Conservation (phyloP, 2,113 vertebrate species). For the Cinclus cinclus region DNA sequence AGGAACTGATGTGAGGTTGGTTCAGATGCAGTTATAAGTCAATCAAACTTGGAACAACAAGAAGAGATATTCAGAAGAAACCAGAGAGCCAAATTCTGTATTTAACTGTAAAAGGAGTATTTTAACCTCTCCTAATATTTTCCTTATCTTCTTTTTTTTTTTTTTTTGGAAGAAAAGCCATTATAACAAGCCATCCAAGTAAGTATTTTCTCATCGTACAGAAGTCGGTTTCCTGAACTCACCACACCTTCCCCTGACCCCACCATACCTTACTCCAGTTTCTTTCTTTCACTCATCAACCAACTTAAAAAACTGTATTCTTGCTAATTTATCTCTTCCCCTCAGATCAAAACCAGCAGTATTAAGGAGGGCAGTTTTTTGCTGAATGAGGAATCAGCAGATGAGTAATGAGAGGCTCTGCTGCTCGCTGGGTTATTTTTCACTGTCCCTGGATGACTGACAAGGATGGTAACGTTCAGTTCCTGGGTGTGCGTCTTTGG, state of each 20-base stretch:
- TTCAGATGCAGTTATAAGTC: conserved; percentile 84
- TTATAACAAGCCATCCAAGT: background rate
- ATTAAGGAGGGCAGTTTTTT: background rate
- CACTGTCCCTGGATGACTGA: background rate
- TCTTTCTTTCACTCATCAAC: conserved; percentile 46
- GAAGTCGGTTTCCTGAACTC: background rate
- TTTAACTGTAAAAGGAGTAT: background rate
- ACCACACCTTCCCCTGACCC: conserved; percentile 54
- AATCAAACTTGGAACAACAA: conserved; percentile 81
- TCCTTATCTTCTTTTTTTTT: conserved; percentile 27
- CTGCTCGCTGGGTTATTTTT: background rate
- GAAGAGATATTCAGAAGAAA: conserved; percentile 69
- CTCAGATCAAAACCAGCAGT: conserved; percentile 23
- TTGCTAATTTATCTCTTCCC: conserved; percentile 36
- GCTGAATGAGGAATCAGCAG: conserved; percentile 19
- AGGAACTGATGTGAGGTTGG: conserved; percentile 78
- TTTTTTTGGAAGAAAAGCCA: background rate
- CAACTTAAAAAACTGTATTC: conserved; percentile 7
- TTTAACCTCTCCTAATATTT: conserved; percentile 33
- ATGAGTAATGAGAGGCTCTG: conserved; percentile 49
- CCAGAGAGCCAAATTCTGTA: conserved; percentile 47
- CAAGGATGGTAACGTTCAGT: background rate
- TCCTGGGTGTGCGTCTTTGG: background rate
- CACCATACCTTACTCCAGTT: background rate
- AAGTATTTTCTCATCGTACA: background rate